A percentile compares a stretch with the other conserved stretches of the same genome.
phyloP scores from a whole-genome alignment of 2,888 invertebrate genomes.

The Notodonta ziczac region DNA sequence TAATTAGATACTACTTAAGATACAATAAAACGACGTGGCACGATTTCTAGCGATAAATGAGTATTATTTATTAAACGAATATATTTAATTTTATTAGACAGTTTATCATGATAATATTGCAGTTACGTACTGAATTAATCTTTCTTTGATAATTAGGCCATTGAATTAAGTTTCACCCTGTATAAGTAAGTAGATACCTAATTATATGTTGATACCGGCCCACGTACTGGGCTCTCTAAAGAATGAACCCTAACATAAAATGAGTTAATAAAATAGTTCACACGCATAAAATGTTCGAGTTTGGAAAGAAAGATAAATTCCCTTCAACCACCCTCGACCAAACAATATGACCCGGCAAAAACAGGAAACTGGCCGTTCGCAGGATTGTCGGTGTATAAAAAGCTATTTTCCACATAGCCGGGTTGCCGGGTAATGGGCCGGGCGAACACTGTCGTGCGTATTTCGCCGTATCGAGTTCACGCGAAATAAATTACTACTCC shows the following conservation, averaged over 20 bases:
- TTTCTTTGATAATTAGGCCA: no score
- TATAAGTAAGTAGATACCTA: no score
- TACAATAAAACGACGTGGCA: no score
- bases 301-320: slow-evolving; percentile 35
- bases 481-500: slow-evolving; percentile 70
- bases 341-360: slow-evolving; percentile 47
- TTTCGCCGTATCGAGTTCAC: slow-evolving; percentile 57
- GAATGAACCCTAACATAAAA: not conserved
- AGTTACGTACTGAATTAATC: no score
- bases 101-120: no score
- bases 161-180: no score
- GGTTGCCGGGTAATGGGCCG: slow-evolving; percentile 48
- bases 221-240: no score
- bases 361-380: slow-evolving; percentile 47
- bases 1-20: no score
- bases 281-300: not conserved
- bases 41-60: no score
- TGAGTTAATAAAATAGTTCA: not conserved
- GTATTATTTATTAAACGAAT: no score
- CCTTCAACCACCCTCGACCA: slow-evolving; percentile 37
- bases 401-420: slow-evolving; percentile 53
- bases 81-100: no score
- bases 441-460: slow-evolving; percentile 48
- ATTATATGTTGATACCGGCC: no score
- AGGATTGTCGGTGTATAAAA: slow-evolving; percentile 51